Conservation (phyloP, 2,797 vertebrate species). For the Monodelphis domestica region DNA sequence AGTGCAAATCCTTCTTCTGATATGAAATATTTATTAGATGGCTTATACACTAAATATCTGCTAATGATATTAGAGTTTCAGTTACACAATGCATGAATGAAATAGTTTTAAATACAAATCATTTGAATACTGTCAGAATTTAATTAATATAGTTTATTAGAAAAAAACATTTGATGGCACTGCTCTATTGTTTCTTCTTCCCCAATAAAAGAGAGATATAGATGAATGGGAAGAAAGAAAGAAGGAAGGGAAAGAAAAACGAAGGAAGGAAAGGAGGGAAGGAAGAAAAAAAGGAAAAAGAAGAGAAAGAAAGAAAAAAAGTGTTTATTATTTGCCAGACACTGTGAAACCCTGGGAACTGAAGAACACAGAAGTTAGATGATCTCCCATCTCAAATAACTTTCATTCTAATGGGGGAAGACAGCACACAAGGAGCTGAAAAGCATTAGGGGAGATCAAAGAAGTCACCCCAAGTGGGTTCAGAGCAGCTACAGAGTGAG, state of each 20-base stretch:
- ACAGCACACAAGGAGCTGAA: neutral
- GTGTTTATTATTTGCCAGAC: neutral
- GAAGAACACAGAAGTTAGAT: neutral
- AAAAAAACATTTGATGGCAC: constrained; percentile 51
- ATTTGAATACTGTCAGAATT: constrained; percentile 62
- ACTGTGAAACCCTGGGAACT: neutral
- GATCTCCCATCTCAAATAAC: neutral
- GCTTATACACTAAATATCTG: constrained; percentile 37
- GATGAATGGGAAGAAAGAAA: neutral
- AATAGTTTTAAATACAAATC: constrained; percentile 64
- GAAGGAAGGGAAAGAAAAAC: too few relatives aligned
- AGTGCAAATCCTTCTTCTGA: neutral
- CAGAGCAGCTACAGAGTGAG: neutral
- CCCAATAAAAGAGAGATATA: neutral
- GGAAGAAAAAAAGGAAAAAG: neutral
- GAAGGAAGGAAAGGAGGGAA: neutral
- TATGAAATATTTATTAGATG: constrained; percentile 48
- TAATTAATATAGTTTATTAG: constrained; percentile 70
- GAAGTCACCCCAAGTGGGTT: neutral
- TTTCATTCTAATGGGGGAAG: neutral
- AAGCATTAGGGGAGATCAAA: neutral
- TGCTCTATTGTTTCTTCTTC: constrained; percentile 9
- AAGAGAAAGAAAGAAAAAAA: neutral
- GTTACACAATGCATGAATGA: constrained; percentile 48
- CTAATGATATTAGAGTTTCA: constrained; percentile 57